Evolutionary conservation across 2,797 vertebrate species (phyloP).

Genomic region (Coregonus ussuriensis): DNA sequence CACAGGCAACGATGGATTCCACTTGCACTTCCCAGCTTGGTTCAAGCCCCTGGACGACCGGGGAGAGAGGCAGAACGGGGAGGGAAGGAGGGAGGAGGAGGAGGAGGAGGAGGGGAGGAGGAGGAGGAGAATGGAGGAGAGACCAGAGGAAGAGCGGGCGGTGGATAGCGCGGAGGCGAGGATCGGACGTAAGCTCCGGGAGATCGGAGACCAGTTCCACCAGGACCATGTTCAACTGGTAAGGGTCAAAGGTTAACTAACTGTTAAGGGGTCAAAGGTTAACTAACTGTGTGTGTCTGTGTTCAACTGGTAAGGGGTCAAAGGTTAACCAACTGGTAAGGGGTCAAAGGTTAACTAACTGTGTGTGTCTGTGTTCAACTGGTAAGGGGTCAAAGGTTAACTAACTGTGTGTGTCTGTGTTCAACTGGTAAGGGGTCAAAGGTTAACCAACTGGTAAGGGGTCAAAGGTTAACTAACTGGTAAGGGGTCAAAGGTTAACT

Average conservation of each 20-base stretch:
- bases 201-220: constrained; percentile 83
- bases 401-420: no score
- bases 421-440: no score
- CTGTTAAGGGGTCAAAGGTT: no score
- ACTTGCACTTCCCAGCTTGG: constrained; percentile 67
- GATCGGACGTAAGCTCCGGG: constrained; percentile 80
- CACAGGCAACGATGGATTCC: constrained; percentile 73
- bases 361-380: no score
- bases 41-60: constrained; percentile 72
- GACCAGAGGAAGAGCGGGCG: constrained; percentile 59
- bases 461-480: no score
- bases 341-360: no score
- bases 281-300: no score
- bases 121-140: constrained; percentile 43
- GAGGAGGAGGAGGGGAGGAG: no score
- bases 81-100: constrained; percentile 33
- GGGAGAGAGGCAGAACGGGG: constrained; percentile 58
- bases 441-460: no score
- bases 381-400: constrained; percentile 66
- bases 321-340: no score
- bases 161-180: constrained; percentile 65
- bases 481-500: no score
- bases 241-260: constrained; percentile 46
- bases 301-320: no score
- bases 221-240: constrained; percentile 79